Evolutionary conservation across 2,888 invertebrate species (phyloP), one percentile per base, ranked within the genome.

Genomic region (Patella ulyssiponensis): DNA sequence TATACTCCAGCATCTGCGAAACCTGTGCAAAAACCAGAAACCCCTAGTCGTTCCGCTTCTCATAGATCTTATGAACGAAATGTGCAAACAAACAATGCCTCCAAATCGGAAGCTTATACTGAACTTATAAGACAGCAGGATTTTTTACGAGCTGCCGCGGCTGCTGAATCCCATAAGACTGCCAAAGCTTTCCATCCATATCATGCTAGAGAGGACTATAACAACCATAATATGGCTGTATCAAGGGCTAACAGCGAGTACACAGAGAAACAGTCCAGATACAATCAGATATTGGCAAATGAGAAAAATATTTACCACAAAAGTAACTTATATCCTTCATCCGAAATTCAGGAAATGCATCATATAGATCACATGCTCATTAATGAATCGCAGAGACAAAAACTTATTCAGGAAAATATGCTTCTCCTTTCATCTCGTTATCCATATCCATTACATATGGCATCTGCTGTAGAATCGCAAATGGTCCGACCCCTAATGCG

Each of bases 1-100:
- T 44, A 44, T 44, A 11, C 64, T n/a, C 23, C 78, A 27, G 4
- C 79, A 0, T 64, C 70, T 53, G 53, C 73, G 14, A 56, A 58
- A 14, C 20, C 33, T 12, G 44, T 20, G n/a, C 14, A 23, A 33
- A 69, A 56, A 9, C 23, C 53, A 20, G 2, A 14, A 17, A 17
- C 64, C 33, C 15, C 51, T 15, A 23, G 54, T 23, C 3, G 20
- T 20, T 14, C 54, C 23, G 11, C 54, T 14, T 64, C 64, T 23
- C 64, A n/a, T 23, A 20, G 23, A 23, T 64, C 64, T 20, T 64
- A 64, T 64, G 64, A 64, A 64, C 20, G 64, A 64, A 64, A 23
- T 64, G 64, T 64, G 64, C 20, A 64, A 64, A 64, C 64, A 14
- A 14, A 23, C 11, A 64, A 14, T 23, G 20, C 64, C 23, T 64